Conservation (phyloP, 1,140 invertebrate species). For the Harlomillsia oculata region DNA sequence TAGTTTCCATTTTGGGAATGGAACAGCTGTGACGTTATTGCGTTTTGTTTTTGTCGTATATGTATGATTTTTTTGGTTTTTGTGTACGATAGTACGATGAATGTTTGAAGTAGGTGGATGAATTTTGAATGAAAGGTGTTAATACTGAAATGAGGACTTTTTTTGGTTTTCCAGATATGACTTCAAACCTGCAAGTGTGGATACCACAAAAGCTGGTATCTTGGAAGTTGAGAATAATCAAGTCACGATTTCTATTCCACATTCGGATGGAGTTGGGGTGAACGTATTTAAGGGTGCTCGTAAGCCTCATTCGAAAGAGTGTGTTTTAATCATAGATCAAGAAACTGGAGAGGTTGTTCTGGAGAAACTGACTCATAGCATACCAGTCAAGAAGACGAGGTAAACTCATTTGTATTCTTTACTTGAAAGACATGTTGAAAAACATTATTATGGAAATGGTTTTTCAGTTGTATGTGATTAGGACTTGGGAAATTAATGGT, state of each 20-base stretch:
- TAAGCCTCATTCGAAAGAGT: constrained; percentile 81
- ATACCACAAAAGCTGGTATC: constrained; percentile 75
- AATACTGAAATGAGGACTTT: constrained; percentile 4
- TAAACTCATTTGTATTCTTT: constrained; percentile 38
- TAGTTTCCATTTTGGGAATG: not conserved
- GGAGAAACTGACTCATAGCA: constrained; percentile 79
- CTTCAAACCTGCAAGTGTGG: constrained; percentile 93
- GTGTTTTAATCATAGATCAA: constrained; percentile 86
- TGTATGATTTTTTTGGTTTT: not conserved
- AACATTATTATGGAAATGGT: not conserved
- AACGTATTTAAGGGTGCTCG: constrained; percentile 91
- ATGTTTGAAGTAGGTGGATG: not conserved
- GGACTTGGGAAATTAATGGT: not conserved
- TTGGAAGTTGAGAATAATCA: constrained; percentile 80
- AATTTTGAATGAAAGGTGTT: not conserved
- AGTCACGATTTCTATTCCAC: constrained; percentile 80
- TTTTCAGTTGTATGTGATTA: not conserved
- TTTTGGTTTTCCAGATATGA: constrained; percentile 63
- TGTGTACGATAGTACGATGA: not conserved
- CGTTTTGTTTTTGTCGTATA: not conserved
- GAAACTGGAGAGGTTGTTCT: constrained; percentile 82
- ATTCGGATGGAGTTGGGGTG: constrained; percentile 78
- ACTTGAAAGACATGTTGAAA: not conserved
- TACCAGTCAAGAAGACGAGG: constrained; percentile 91
- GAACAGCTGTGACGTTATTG: not conserved